Evolutionary conservation across 2,113 vertebrate genomes (phyloP).

Genomic region (Aptenodytes forsteri): DNA sequence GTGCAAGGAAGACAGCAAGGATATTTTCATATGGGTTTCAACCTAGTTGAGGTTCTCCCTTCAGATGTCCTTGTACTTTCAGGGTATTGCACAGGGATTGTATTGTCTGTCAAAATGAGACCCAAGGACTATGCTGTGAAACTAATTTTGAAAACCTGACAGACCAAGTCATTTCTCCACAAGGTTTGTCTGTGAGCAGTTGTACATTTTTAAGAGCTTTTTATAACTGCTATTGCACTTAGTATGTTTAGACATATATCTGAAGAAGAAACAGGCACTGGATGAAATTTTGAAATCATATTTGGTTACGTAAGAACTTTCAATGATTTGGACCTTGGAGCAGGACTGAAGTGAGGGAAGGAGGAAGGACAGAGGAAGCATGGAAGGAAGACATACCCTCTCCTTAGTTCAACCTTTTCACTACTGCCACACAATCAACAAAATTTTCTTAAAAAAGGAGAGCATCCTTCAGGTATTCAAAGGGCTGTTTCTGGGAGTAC

Average conservation of each 20-base stretch:
- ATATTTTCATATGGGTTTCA: background rate
- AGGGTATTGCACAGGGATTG: background rate
- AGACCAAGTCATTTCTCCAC: fast-evolving
- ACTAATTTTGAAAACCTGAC: background rate
- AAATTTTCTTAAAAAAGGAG: background rate
- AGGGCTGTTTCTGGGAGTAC: background rate
- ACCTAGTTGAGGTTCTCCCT: background rate
- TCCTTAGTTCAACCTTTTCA: background rate
- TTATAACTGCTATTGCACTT: background rate
- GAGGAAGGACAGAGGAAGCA: background rate
- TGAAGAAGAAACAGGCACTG: background rate
- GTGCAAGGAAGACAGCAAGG: background rate
- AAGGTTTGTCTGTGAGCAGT: background rate
- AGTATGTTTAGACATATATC: background rate
- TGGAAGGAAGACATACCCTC: background rate
- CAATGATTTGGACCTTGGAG: background rate
- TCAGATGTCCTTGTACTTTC: background rate
- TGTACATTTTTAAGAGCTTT: background rate
- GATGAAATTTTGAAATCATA: background rate
- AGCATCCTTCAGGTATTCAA: background rate
- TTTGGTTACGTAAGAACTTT: background rate
- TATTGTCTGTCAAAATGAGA: background rate
- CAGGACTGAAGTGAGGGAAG: background rate
- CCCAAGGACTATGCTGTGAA: background rate
- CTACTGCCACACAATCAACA: background rate